Conservation (phyloP, 2,797 vertebrate genomes). For the Lagodon rhomboides region DNA sequence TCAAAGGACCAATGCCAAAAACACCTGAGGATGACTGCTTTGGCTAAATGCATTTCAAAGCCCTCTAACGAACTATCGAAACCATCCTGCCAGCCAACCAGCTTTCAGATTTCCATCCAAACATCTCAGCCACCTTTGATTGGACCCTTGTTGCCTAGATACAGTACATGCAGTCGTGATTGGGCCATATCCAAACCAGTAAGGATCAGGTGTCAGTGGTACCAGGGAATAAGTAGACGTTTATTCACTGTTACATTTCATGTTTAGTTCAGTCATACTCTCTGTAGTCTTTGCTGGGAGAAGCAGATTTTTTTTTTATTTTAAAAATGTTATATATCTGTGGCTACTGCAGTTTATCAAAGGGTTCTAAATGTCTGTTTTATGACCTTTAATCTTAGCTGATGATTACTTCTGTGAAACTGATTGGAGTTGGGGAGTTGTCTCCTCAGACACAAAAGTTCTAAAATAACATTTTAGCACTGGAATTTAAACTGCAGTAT, state of each 20-base stretch:
- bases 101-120: constrained; percentile 84
- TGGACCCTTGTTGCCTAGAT: constrained; percentile 93
- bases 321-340: constrained; percentile 14
- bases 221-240: constrained; percentile 89
- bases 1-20: constrained; percentile 54
- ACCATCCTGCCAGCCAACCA: constrained; percentile 71
- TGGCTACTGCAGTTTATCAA: constrained; percentile 60
- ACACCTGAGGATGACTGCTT: constrained; percentile 61
- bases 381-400: background rate
- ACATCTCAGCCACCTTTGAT: constrained; percentile 88
- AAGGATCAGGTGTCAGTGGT: constrained; percentile 93
- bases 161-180: constrained; percentile 91
- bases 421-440: background rate
- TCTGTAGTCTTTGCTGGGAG: constrained; percentile 53
- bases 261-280: constrained; percentile 56
- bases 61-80: constrained; percentile 72
- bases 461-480: constrained; percentile 1
- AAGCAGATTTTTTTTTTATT: constrained; percentile 26
- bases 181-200: constrained; percentile 86
- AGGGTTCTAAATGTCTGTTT: background rate
- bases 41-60: constrained; percentile 59
- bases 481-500: constrained; percentile 58
- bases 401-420: background rate
- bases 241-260: constrained; percentile 77
- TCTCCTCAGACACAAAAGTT: constrained; percentile 7